Conservation (phyloP, 2,113 vertebrate genomes). For the Tupaia chinensis region DNA sequence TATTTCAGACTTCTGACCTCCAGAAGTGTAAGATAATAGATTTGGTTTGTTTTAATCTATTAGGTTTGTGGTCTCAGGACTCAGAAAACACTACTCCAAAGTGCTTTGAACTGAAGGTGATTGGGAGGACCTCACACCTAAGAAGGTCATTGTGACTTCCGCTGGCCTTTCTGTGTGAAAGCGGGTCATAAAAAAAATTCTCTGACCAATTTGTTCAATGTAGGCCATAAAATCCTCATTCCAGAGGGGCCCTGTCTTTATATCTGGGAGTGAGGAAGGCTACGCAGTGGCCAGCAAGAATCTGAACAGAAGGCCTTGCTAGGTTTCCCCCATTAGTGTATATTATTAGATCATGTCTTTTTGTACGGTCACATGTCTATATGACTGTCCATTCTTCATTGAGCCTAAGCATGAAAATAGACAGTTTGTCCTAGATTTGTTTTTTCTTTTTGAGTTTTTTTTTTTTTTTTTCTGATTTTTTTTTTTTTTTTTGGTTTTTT, state of each 20-base stretch:
- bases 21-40: background rate
- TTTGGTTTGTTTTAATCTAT: background rate
- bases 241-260: background rate
- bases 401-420: background rate
- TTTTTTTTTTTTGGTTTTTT: too few species aligned
- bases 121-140: background rate
- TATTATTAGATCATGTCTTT: background rate
- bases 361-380: background rate
- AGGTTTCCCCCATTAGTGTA: background rate
- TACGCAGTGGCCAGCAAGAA: background rate
- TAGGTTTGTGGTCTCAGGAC: background rate
- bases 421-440: background rate
- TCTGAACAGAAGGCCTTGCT: background rate
- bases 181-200: background rate
- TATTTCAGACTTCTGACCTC: background rate
- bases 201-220: background rate
- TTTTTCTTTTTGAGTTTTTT: too few species aligned
- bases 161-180: background rate
- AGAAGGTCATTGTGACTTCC: background rate
- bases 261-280: rapidly evolving
- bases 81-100: background rate
- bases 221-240: background rate
- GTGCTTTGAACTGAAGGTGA: background rate
- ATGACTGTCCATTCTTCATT: background rate
- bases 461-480: too few species aligned